Evolutionary conservation across 2,113 vertebrate genomes (phyloP), one percentile per base, ranked within the genome.

Genomic region (Aix galericulata): DNA sequence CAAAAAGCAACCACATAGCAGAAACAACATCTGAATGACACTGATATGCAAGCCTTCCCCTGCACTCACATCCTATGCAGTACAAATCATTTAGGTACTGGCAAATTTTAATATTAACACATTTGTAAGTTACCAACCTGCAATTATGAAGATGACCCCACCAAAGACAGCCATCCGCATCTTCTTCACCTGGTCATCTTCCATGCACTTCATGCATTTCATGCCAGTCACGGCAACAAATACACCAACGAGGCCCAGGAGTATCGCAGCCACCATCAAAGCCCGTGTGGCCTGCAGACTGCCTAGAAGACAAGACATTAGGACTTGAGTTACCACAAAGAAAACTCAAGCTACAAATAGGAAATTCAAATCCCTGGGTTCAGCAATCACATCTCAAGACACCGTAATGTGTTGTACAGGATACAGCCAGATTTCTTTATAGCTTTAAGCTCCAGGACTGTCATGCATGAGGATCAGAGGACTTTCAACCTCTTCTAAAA

Each of bases 141-240:
- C 88, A 78, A 98, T 34, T 12, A 99, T 95, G 95, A 99, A 98
- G 77, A 99, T 94, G 31, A 98, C 94, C 2, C 99, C 99, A 71
- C 99, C 99, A 0, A 97, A 67, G 67, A 98, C 93, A 25, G 98
- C 98, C 94, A 98, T 97, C 18, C 91, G 76, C 82, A 97, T 97
- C 95, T 99, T 99, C 92, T 97, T 97, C 34, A 97, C 93, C 21
- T 98, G 82, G 23, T 97, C 98, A 0, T 97, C 98, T 7, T 99
- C 99, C 97, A 99, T 88, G 88, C 98, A 99, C 76, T 97, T 98
- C 88, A 99, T 99, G 93, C 99, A 99, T 66, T 99, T 99, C 98
- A 99, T 99, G 22, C 99, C 99, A 9, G 97, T 58, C 7, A 97
- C 96, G 73, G 98, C 97, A 73, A 99, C 92, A n/a, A 99, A 88